Conservation (phyloP, 2,113 vertebrate genomes). For the Poicephalus meyeri region DNA sequence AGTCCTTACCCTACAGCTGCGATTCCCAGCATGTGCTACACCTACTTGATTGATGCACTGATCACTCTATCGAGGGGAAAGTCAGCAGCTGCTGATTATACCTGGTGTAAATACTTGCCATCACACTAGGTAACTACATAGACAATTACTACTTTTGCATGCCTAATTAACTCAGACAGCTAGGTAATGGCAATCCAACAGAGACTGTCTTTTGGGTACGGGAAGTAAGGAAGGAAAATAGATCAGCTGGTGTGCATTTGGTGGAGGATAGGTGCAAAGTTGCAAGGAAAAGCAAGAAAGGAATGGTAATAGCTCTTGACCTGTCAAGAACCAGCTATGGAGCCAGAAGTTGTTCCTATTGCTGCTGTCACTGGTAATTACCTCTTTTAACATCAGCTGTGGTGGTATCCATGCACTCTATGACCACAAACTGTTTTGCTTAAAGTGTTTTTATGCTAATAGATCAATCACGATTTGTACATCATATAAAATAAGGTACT, state of each 20-base stretch:
- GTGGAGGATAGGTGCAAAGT: background rate
- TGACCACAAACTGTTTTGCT: background rate
- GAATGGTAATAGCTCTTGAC: background rate
- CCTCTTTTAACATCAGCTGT: background rate
- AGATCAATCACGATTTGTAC: background rate
- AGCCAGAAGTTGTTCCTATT: background rate
- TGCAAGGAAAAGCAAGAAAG: background rate
- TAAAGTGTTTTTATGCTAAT: background rate
- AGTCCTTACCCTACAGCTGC: background rate
- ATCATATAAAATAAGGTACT: background rate
- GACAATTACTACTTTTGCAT: background rate
- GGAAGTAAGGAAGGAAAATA: background rate
- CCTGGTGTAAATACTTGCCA: background rate
- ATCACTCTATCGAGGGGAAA: background rate
- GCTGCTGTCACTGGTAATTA: background rate
- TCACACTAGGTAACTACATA: background rate
- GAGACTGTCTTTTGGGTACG: background rate
- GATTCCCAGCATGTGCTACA: background rate
- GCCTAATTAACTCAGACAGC: background rate
- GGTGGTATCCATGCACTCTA: background rate
- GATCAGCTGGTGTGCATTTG: background rate
- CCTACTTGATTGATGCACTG: background rate
- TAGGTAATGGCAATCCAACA: background rate
- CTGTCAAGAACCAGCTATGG: background rate
- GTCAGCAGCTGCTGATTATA: background rate